Base-by-base conservation (phyloP, 1,140 invertebrate species). In the Drosophila sp. region DNA sequence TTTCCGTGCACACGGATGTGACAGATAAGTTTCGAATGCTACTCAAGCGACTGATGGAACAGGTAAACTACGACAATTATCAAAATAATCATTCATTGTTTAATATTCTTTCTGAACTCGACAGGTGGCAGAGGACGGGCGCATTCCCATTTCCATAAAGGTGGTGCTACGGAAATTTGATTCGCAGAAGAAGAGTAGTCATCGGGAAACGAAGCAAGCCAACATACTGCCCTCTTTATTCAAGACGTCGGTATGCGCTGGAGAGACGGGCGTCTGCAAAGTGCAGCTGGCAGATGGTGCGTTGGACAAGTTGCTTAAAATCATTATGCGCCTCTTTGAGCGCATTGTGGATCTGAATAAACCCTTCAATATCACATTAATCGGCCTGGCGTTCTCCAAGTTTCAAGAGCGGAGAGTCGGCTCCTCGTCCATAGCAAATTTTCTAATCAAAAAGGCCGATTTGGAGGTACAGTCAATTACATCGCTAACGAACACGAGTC, bases 321-420 rank as follows among this genome's bases (percentile, higher is more conserved):
- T 94, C 43, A 93, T 95, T 8, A 95, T 96, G 95, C 94, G 94
- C 75, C 92, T 96, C 46, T 96, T 96, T 81, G 94, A 95, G 82
- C 94, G 95, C 84, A 93, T 95, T 56, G 94, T 96, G 45, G 94
- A 96, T 80, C 93, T 94, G 58, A 93, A 93, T 9, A 95, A 95
- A 92, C 94, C 95, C 53, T 96, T 96, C 92, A 95, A 96, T 91
- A 94, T 97, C 67, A 96, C 95, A 6, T 92, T 96, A 36, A 92
- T 97, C 36, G 96, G 96, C 18, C 92, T 97, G 71, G 95, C 95
- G 9, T 96, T 96, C 82, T 95, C 95, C 2, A 96, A 96, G 89
- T 96, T 96, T 73, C 94, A 94, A 69, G 95, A 96, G 80, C 93
- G 94, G 43, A 94, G 94, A 76, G 93, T 93, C 13, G 94, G 94